Conservation (phyloP, 37 sponge, comb jelly and placozoan species). For the Oopsacas minuta region DNA sequence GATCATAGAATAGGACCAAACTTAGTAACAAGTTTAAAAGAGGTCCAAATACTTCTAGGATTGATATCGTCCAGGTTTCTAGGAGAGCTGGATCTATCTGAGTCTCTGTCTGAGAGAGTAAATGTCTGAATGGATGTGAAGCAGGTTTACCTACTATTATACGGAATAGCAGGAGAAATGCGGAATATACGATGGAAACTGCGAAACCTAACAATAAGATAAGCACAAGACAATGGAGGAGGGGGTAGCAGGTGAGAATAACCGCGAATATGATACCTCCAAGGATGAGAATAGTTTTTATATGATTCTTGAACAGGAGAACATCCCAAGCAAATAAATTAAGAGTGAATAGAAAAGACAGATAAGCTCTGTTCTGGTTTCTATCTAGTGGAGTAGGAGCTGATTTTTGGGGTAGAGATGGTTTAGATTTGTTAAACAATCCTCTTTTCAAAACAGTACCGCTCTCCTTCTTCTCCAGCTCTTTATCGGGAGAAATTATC, state of each 20-base stretch:
- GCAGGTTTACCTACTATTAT: not conserved
- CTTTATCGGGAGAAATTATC: not conserved
- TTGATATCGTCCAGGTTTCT: not conserved
- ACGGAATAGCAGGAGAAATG: not conserved
- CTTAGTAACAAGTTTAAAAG: not conserved
- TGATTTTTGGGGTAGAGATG: not conserved
- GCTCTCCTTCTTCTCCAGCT: not conserved
- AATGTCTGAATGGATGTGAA: not conserved
- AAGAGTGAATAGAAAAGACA: not conserved
- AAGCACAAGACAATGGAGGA: not conserved
- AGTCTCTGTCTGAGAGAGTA: not conserved
- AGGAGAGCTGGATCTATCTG: not conserved
- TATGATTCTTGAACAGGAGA: not conserved
- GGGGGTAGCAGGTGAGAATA: not conserved
- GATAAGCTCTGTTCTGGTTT: not conserved
- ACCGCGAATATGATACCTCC: not conserved
- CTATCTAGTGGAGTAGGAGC: not conserved
- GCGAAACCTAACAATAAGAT: not conserved
- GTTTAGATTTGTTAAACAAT: not conserved
- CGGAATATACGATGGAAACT: not conserved
- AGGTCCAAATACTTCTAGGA: not conserved
- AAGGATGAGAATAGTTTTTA: not conserved
- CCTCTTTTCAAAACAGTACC: not conserved
- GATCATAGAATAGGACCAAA: conserved; percentile 11
- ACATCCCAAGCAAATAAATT: not conserved